Conservation (phyloP, 1,140 invertebrate species). For the Leptinotarsa defecta region DNA sequence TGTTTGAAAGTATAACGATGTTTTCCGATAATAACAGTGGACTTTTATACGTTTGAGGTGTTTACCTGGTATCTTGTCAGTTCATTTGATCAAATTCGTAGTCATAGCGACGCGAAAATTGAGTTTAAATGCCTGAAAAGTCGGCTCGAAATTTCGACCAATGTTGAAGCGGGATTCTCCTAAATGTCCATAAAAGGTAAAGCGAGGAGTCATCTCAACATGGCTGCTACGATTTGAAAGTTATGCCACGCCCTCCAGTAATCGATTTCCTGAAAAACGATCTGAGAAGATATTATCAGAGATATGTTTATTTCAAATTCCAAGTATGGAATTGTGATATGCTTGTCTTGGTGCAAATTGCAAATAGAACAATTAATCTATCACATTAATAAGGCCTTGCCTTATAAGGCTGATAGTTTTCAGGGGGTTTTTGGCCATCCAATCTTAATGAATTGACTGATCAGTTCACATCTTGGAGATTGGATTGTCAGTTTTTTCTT, state of each 20-base stretch:
- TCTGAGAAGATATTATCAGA: background rate
- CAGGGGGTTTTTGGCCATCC: too few species aligned
- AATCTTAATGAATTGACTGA: too few species aligned
- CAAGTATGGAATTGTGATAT: too few species aligned
- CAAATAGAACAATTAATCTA: too few species aligned
- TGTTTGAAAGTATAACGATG: background rate
- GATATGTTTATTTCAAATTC: too few species aligned
- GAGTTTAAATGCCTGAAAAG: background rate
- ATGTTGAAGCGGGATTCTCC: conserved; percentile 51
- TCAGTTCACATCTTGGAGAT: too few species aligned
- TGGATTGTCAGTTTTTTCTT: too few species aligned
- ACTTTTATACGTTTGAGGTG: conserved; percentile 16
- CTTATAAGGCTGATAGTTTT: too few species aligned
- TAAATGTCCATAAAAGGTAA: conserved; percentile 57
- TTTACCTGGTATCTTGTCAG: conserved; percentile 1
- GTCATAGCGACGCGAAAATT: background rate
- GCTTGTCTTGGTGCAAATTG: too few species aligned
- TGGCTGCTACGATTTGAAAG: conserved; percentile 50
- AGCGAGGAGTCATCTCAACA: conserved; percentile 50
- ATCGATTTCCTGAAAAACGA: conserved; percentile 23
- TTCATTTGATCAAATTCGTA: conserved; percentile 10
- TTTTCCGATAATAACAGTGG: background rate
- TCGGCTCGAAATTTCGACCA: conserved; percentile 46
- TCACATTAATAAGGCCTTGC: too few species aligned
- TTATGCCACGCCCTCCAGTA: conserved; percentile 49